Evolutionary conservation across 2,888 invertebrate genomes (phyloP), one percentile per base, ranked within the genome.

Genomic region (Hesperia comma): DNA sequence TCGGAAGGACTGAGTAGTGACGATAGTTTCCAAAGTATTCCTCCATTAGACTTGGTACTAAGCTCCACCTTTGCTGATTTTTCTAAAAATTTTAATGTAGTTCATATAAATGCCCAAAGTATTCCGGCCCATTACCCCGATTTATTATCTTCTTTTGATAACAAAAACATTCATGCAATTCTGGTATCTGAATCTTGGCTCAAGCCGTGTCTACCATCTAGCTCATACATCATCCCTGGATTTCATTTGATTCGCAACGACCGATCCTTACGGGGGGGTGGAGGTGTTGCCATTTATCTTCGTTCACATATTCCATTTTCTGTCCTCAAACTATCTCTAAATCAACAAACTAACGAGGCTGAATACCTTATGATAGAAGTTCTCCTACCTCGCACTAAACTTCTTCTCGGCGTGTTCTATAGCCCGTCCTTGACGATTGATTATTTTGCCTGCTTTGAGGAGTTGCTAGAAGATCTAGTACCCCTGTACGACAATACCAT

Each of bases 211-310:
- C 10, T 49, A 19, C 49, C 49, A 19, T 17, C 17, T 10, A 19
- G 17, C 8, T 49, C 49, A 19, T 49, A 49, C 49, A 7, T 19
- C 4, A 19, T 49, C 2, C 49, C 49, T 8, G 49, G 49, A 19
- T 49, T 49, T 19, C 49, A 19, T 17, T n/a, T 49, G 8, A 49
- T 49, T 8, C 49, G 49, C 19, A 49, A 49, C 17, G 49, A 49
- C n/a, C 49, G 49, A 15, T 6, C 49, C 6, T 19, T 2, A 6
- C 49, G 49, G 49, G 49, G 17, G 26, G 26, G 26, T 2, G 26
- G 26, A 26, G 26, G 26, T 26, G 26, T 26, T 26, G 26, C 26
- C 5, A 19, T 15, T 6, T 49, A 19, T 7, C 49, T 15, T 15
- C 19, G 49, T 19, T 49, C 49, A 15, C 49, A 49, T 19, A 49